phyloP scores from a whole-genome alignment of 2,113 vertebrate genomes.

The Callorhinus ursinus region DNA sequence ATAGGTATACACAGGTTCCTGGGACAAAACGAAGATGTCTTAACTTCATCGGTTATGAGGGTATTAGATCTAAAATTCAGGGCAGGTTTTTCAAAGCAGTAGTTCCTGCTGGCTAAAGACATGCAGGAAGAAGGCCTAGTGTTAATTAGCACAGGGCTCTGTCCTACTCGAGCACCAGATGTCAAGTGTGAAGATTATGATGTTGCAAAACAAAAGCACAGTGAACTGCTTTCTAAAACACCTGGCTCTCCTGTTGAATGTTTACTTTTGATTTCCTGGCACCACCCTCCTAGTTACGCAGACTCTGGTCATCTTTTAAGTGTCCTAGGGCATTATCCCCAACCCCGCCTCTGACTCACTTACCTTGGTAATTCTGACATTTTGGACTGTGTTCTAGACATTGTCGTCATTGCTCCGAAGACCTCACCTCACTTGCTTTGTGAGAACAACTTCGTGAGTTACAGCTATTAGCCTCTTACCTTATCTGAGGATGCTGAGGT shows the following conservation, averaged over 20 bases:
- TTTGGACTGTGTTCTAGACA: slow-evolving; percentile 26
- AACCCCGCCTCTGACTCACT: neutral
- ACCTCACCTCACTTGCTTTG: slow-evolving; percentile 32
- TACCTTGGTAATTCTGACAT: slow-evolving; percentile 23
- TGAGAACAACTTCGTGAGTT: neutral
- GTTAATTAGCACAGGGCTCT: neutral
- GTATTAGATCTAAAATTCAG: slow-evolving; percentile 41
- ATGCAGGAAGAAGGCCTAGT: neutral
- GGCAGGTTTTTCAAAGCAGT: slow-evolving; percentile 35
- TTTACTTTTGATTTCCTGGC: neutral
- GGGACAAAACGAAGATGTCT: neutral
- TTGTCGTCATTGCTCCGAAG: neutral
- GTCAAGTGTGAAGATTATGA: neutral
- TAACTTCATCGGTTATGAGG: neutral
- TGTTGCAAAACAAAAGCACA: neutral
- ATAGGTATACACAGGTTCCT: neutral
- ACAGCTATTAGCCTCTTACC: neutral
- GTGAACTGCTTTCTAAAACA: slow-evolving; percentile 14
- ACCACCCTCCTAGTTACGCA: neutral
- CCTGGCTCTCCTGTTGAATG: neutral
- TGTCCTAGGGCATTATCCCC: neutral
- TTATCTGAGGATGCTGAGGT: neutral
- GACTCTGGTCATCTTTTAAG: slow-evolving; percentile 6
- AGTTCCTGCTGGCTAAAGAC: neutral
- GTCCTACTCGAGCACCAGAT: neutral